These are phyloP conservation scores for Lasioglossum figueresi DNA, from an alignment of 2,888 invertebrate species.

Conservation along the genomic window DNA sequence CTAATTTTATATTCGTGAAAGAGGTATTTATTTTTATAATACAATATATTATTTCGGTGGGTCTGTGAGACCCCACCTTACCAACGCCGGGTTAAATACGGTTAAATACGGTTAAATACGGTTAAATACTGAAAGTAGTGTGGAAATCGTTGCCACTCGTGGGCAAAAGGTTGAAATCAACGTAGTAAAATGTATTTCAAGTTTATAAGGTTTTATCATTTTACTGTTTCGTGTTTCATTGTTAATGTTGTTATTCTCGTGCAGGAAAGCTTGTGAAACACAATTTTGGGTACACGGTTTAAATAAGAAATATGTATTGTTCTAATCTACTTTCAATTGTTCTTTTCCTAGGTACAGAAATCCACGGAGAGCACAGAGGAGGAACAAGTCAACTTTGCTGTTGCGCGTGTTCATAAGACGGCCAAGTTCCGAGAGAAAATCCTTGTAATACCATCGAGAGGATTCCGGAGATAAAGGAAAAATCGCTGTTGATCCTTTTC, in stretches of 20 bases:
- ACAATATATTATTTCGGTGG: no score
- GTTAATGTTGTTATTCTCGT: background rate
- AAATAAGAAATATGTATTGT: background rate
- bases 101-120: no score
- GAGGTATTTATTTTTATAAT: no score
- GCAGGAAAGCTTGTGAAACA: background rate
- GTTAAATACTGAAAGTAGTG: background rate
- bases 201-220: no score
- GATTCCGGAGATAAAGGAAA: conserved; percentile 53
- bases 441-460: conserved; percentile 42
- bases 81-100: no score
- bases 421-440: conserved; percentile 49
- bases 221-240: no score
- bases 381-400: conserved; percentile 38
- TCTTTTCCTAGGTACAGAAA: background rate
- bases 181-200: no score
- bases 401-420: conserved; percentile 39
- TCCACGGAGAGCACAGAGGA: conserved; percentile 4
- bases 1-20: no score
- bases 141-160: background rate
- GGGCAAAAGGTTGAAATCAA: no score
- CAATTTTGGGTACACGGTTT: background rate
- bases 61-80: no score
- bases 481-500: conserved; percentile 67
- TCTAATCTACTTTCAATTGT: background rate